These are phyloP conservation scores for Hoplias malabaricus DNA, from an alignment of 2,113 vertebrate species.

Conservation along the genomic window DNA sequence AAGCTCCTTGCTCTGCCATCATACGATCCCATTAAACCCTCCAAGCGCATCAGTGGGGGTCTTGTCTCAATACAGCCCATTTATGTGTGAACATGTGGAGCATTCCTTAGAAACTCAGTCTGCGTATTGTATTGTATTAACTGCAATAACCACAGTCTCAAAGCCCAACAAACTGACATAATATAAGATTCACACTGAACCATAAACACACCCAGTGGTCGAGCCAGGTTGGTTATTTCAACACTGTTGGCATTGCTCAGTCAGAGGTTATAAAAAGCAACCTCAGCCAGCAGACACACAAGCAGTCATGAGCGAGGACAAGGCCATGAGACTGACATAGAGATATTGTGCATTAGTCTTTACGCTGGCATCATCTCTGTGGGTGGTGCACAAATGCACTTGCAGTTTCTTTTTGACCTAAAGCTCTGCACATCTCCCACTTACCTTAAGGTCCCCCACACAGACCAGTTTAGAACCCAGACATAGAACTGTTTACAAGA, in stretches of 20 bases:
- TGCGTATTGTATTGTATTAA: conserved; percentile 1
- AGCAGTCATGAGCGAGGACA: conserved; percentile 22
- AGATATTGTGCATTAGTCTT: neutral
- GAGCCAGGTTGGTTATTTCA: conserved; percentile 11
- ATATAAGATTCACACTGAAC: conserved; percentile 9
- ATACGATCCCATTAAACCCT: conserved; percentile 30
- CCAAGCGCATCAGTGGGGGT: conserved; percentile 29
- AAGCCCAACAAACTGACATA: conserved; percentile 21
- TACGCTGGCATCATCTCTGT: conserved; percentile 1
- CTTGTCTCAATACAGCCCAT: neutral
- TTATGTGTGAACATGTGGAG: neutral
- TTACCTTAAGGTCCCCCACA: neutral
- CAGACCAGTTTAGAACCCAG: neutral
- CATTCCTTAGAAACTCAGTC: conserved; percentile 38
- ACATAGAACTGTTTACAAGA: neutral
- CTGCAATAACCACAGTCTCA: conserved; percentile 20
- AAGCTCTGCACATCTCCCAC: neutral
- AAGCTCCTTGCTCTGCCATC: neutral
- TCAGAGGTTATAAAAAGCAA: conserved; percentile 33
- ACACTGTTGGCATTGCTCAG: conserved; percentile 4
- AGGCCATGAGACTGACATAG: conserved; percentile 4
- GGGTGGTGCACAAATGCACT: neutral
- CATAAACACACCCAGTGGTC: conserved; percentile 2
- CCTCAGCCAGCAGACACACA: neutral
- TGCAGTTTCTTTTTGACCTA: neutral